Evolutionary conservation across 2,797 vertebrate species (phyloP).

Genomic region (Arremon brunneinucha): DNA sequence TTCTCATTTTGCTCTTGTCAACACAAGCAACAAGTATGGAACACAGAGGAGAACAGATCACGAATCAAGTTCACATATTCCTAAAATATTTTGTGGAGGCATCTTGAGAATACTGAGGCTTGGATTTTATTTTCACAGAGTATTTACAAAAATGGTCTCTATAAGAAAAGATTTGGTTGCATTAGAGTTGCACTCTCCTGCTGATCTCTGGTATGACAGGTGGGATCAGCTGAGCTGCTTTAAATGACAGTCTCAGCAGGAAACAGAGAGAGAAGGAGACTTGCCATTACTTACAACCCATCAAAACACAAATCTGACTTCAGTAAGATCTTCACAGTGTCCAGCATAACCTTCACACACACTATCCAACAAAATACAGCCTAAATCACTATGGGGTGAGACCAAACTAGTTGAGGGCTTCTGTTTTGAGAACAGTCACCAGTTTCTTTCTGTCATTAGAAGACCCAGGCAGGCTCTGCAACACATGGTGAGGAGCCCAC

Average conservation of each 20-base stretch:
- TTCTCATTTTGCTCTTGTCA: slow-evolving; percentile 4
- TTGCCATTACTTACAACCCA: neutral
- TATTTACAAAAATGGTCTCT: neutral
- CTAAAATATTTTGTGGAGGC: neutral
- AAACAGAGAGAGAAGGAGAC: neutral
- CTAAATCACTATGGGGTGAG: neutral
- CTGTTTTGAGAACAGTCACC: neutral
- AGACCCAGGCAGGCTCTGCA: neutral
- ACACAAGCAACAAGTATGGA: neutral
- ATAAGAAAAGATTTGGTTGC: neutral
- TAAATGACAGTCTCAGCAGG: neutral
- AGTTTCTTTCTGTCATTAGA: neutral
- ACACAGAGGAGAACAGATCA: neutral
- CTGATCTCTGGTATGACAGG: neutral
- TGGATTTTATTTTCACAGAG: neutral
- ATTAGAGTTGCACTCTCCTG: neutral
- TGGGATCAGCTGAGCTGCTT: slow-evolving; percentile 1
- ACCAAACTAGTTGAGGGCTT: neutral
- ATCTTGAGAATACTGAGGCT: neutral
- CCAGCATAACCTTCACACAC: neutral
- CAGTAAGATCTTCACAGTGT: neutral
- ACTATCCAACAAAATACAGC: neutral
- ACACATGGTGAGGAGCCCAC: rapidly evolving
- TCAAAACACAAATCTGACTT: neutral
- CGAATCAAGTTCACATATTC: neutral